Evolutionary conservation across 2,888 invertebrate species (phyloP).

Genomic region (Lysandra bellargus): DNA sequence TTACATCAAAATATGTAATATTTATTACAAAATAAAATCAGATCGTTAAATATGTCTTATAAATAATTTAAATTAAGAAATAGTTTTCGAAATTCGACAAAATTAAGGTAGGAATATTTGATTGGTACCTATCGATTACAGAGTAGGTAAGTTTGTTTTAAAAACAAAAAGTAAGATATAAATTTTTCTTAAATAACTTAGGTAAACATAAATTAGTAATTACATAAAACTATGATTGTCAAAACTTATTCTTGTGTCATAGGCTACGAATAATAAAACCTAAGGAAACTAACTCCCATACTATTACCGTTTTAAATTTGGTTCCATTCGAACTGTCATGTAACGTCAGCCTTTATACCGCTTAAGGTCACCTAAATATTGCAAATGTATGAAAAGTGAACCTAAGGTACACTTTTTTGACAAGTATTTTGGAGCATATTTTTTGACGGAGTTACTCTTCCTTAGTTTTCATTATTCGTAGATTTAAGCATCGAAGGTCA

Average conservation of each 20-base stretch:
- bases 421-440: too few species aligned
- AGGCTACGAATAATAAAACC: too few species aligned
- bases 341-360: too few species aligned
- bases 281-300: too few species aligned
- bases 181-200: neutral
- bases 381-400: too few species aligned
- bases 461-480: too few species aligned
- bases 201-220: neutral
- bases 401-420: too few species aligned
- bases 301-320: too few species aligned
- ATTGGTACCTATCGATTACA: neutral
- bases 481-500: too few species aligned
- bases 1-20: slow-evolving; percentile 60
- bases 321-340: too few species aligned
- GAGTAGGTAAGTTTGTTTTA: neutral
- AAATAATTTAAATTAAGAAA: slow-evolving; percentile 6
- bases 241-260: neutral
- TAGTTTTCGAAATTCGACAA: neutral
- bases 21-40: slow-evolving; percentile 47
- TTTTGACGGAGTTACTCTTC: too few species aligned
- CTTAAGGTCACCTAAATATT: too few species aligned
- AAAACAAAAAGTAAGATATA: neutral
- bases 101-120: neutral
- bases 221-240: neutral
- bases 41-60: slow-evolving; percentile 42